A percentile compares a stretch with the other conserved stretches of the same genome.
Conservation (phyloP, 2,797 vertebrate species). For the Xenopus petersii region DNA sequence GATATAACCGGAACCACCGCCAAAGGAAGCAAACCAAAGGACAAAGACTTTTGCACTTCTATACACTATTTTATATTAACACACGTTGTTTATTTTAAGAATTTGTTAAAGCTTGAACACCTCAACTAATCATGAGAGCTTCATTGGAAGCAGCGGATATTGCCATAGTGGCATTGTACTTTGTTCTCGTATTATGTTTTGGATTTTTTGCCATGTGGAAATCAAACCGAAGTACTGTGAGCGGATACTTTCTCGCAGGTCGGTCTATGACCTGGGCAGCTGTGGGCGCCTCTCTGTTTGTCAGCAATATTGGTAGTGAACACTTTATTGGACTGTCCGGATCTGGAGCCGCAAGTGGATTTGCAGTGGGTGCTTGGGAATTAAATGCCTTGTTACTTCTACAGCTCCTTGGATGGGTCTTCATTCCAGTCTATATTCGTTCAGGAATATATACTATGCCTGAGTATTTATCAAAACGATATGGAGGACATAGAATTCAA, state of each 20-base stretch:
- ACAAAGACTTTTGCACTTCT: slow-evolving; percentile 71
- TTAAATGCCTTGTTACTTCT: slow-evolving; percentile 96
- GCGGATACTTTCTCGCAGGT: slow-evolving; percentile 96
- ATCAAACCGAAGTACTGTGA: slow-evolving; percentile 92
- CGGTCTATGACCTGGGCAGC: slow-evolving; percentile 95
- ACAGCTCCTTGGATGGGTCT: slow-evolving; percentile 97
- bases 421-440: slow-evolving; percentile 95
- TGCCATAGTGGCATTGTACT: slow-evolving; percentile 91
- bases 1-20: slow-evolving; percentile 70
- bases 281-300: slow-evolving; percentile 93
- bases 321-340: slow-evolving; percentile 98
- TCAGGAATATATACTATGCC: slow-evolving; percentile 98
- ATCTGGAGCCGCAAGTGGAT: slow-evolving; percentile 95
- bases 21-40: slow-evolving; percentile 90
- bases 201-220: slow-evolving; percentile 97
- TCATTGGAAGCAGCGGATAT: slow-evolving; percentile 90
- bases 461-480: slow-evolving; percentile 94
- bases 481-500: slow-evolving; percentile 90
- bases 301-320: slow-evolving; percentile 99
- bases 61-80: slow-evolving; percentile 20
- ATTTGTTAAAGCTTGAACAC: slow-evolving; percentile 39
- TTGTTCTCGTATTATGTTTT: slow-evolving; percentile 88
- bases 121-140: slow-evolving; percentile 73
- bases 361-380: slow-evolving; percentile 96
- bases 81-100: slow-evolving; percentile 4